Conservation (phyloP, 1,140 invertebrate species). For the Bombus haemorrhoidalis region DNA sequence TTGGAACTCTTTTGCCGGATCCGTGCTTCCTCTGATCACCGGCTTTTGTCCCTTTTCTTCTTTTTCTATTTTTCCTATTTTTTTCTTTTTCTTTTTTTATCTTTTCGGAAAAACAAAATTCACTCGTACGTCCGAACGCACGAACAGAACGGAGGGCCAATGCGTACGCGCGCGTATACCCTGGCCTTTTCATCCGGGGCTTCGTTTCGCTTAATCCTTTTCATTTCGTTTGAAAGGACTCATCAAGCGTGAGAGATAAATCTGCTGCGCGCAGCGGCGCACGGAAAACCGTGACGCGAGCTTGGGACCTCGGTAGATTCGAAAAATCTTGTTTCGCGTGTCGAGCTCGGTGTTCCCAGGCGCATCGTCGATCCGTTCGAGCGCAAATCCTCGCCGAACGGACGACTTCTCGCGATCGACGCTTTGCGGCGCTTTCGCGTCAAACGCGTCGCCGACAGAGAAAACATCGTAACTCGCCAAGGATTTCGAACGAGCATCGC, state of each 20-base stretch:
- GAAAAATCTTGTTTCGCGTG: background rate
- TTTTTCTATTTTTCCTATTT: background rate
- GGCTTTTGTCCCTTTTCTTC: background rate
- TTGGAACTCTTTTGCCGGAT: too few species aligned
- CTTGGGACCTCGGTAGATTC: background rate
- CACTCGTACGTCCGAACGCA: background rate
- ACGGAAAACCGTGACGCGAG: background rate
- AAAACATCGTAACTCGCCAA: background rate
- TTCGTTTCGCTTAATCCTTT: constrained; percentile 41
- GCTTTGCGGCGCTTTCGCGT: background rate
- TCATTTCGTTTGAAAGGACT: constrained; percentile 36
- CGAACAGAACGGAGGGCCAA: background rate
- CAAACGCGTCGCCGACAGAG: background rate
- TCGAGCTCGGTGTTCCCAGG: background rate
- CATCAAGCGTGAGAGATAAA: constrained; percentile 38
- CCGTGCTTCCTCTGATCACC: constrained; percentile 19
- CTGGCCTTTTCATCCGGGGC: background rate
- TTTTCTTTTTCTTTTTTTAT: background rate
- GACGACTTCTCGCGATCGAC: background rate
- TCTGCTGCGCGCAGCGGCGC: background rate
- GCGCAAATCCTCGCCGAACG: background rate
- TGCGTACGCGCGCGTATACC: background rate
- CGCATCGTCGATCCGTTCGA: background rate
- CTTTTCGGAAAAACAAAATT: background rate
- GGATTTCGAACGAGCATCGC: background rate